Conservation (phyloP, 2,797 vertebrate genomes). For the Neomorphus geoffroyi region DNA sequence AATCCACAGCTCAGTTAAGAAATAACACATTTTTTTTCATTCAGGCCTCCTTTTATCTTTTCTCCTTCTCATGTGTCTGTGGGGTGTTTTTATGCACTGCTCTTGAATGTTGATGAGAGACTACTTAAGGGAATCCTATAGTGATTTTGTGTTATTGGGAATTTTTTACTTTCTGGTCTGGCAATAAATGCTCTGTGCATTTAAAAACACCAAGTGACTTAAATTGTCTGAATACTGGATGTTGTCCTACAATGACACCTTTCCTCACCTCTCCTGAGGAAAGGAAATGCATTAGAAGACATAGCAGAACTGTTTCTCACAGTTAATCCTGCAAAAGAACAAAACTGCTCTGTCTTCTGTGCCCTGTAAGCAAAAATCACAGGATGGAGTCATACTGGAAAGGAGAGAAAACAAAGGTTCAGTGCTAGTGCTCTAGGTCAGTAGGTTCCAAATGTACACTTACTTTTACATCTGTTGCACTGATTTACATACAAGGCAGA, state of each 20-base stretch:
- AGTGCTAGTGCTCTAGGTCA: constrained; percentile 11
- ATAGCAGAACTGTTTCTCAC: neutral
- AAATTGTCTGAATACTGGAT: neutral
- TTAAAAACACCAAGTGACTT: neutral
- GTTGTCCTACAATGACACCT: neutral
- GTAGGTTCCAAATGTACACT: constrained; percentile 34
- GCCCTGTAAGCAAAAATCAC: constrained; percentile 1
- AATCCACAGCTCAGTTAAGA: constrained; percentile 38
- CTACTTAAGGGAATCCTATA: neutral
- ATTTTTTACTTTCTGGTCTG: neutral
- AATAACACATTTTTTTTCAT: constrained; percentile 39
- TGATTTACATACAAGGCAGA: constrained; percentile 47
- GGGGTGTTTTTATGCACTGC: neutral
- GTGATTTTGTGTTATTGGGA: neutral
- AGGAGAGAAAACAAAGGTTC: constrained; percentile 24
- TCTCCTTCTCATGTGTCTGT: constrained; percentile 10
- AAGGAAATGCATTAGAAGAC: neutral
- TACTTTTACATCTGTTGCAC: constrained; percentile 48
- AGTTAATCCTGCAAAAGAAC: neutral
- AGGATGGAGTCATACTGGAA: neutral
- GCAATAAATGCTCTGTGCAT: neutral
- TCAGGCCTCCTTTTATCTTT: constrained; percentile 48
- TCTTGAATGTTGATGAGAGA: constrained; percentile 45
- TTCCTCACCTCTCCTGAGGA: neutral
- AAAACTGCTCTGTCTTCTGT: neutral